Evolutionary conservation across 1,140 invertebrate species (phyloP).

Genomic region (Drosophila fuyamai): DNA sequence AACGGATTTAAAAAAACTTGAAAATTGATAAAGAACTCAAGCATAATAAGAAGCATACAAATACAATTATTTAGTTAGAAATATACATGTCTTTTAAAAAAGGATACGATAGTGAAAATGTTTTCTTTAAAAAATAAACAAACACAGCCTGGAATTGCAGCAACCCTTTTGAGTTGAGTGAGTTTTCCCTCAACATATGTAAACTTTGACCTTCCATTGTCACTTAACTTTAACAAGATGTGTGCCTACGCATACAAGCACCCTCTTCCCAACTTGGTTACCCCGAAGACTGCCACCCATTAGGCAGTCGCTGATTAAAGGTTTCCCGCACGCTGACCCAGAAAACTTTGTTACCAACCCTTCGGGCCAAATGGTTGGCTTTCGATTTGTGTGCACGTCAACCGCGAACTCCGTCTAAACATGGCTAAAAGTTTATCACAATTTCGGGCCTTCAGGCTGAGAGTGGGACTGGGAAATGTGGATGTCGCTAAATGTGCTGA

Average conservation of each 20-base stretch:
- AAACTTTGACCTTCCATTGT: slow-evolving; percentile 50
- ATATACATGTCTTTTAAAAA: too few relatives aligned
- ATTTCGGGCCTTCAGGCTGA: slow-evolving; percentile 2
- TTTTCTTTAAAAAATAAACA: slow-evolving; percentile 21
- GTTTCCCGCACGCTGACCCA: slow-evolving; percentile 47
- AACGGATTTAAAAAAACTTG: not conserved
- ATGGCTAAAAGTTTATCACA: slow-evolving; percentile 48
- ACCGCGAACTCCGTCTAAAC: slow-evolving; percentile 33
- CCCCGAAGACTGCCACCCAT: slow-evolving; percentile 30
- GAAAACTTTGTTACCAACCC: slow-evolving; percentile 27
- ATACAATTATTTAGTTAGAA: too few relatives aligned
- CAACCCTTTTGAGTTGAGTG: slow-evolving; percentile 14
- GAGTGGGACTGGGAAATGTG: not conserved
- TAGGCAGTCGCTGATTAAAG: slow-evolving; percentile 49
- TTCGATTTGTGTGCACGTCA: slow-evolving; percentile 39
- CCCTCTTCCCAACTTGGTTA: slow-evolving; percentile 7
- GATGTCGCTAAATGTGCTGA: slow-evolving; percentile 67
- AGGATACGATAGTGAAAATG: not conserved
- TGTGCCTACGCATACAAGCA: slow-evolving; percentile 7
- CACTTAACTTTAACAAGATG: slow-evolving; percentile 36
- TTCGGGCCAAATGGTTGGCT: slow-evolving; percentile 11
- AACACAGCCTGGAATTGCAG: not conserved
- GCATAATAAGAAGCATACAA: not conserved
- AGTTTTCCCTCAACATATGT: slow-evolving; percentile 3
- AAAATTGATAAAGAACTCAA: not conserved